Evolutionary conservation across 2,888 invertebrate genomes (phyloP).

Genomic region (Drosophila cognata): DNA sequence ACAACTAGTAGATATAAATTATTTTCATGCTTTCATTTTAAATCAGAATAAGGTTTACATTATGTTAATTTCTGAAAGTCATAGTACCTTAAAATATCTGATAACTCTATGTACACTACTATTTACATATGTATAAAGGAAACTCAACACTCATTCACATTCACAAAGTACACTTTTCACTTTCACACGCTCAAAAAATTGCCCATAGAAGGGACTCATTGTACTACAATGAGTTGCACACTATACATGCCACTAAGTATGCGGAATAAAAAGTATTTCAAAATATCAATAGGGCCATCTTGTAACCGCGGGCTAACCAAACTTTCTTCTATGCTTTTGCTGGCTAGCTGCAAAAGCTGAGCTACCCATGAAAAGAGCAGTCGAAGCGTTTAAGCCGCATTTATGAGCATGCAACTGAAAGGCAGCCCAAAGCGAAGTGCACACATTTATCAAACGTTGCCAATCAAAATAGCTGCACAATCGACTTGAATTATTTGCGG

Average conservation of each 20-base stretch:
- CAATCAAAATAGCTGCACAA: constrained; percentile 69
- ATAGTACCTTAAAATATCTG: not conserved
- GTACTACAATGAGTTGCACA: not conserved
- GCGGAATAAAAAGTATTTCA: not conserved
- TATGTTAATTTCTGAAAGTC: not conserved
- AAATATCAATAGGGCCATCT: not conserved
- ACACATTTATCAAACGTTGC: constrained; percentile 69
- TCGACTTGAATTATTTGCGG: constrained; percentile 66
- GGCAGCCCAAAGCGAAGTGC: constrained; percentile 34
- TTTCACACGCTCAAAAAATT: not conserved
- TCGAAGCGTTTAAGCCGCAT: constrained; percentile 23
- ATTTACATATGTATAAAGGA: too few relatives aligned
- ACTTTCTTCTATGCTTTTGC: not conserved
- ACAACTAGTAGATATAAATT: not conserved
- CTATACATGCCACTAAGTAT: not conserved
- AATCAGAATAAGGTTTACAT: not conserved
- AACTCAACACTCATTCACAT: not conserved
- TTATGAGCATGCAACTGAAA: constrained; percentile 31
- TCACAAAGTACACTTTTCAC: not conserved
- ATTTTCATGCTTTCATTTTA: not conserved
- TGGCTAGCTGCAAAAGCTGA: not conserved
- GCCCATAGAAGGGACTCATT: not conserved
- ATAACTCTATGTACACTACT: not conserved
- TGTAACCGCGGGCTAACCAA: not conserved
- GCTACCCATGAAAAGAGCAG: constrained; percentile 7